These are phyloP conservation scores for Bradypodion ventrale DNA, from an alignment of 2,797 vertebrate species.

Conservation along the genomic window DNA sequence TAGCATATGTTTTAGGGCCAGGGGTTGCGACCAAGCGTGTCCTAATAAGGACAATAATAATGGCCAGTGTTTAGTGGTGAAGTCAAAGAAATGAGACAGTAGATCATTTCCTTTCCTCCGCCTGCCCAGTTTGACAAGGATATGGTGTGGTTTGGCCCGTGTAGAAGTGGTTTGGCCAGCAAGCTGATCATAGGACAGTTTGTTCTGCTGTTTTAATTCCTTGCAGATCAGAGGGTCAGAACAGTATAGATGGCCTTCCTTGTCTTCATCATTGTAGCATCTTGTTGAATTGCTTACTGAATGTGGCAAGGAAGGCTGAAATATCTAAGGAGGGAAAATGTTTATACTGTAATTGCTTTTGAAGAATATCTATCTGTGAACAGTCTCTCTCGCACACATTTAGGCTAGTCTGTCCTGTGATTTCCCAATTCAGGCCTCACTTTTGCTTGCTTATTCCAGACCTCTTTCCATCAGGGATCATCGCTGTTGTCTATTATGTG, in stretches of 20 bases:
- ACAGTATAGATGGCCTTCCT: background rate
- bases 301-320: constrained; percentile 20
- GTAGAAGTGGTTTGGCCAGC: constrained; percentile 73
- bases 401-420: background rate
- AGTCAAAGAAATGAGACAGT: constrained; percentile 67
- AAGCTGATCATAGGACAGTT: constrained; percentile 60
- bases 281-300: constrained; percentile 33
- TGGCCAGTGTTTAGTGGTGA: constrained; percentile 64
- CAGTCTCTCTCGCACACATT: background rate
- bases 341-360: background rate
- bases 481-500: background rate
- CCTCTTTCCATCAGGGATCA: background rate
- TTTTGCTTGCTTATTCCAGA: background rate
- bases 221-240: constrained; percentile 47
- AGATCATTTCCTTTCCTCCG: constrained; percentile 45
- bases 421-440: background rate
- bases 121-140: constrained; percentile 75
- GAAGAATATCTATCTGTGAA: fast-evolving
- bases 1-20: constrained; percentile 63
- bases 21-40: constrained; percentile 58
- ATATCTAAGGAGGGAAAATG: background rate
- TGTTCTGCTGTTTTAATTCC: constrained; percentile 66
- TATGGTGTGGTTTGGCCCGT: constrained; percentile 81
- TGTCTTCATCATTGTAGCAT: constrained; percentile 13
- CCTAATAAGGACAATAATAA: constrained; percentile 78